These are phyloP conservation scores for Rhinopomastus cyanomelas DNA, from an alignment of 2,113 vertebrate genomes.

Conservation along the genomic window DNA sequence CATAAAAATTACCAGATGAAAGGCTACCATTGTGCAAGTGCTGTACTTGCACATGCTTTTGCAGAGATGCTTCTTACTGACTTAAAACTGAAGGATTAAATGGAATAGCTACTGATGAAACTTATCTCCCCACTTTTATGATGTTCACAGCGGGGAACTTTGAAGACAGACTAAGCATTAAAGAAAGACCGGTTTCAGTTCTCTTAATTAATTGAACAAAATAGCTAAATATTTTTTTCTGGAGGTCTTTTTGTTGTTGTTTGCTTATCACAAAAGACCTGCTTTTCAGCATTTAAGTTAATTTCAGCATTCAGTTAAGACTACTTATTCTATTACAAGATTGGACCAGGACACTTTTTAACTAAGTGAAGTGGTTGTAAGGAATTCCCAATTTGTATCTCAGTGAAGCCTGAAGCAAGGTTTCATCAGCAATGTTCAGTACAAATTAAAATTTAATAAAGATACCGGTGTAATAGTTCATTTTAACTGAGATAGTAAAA, in stretches of 20 bases:
- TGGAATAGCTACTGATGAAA: neutral
- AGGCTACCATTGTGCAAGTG: neutral
- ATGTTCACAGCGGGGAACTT: neutral
- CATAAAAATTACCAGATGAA: neutral
- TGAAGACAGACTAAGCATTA: slow-evolving; percentile 1
- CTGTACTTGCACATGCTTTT: neutral
- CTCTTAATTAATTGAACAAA: neutral
- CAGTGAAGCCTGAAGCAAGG: neutral
- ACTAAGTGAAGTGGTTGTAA: neutral
- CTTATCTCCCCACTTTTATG: neutral
- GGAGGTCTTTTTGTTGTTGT: neutral
- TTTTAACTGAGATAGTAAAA: neutral
- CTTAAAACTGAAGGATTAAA: slow-evolving; percentile 11
- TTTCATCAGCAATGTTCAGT: neutral
- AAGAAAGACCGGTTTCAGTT: neutral
- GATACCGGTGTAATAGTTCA: neutral
- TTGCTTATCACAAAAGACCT: neutral
- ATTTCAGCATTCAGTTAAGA: too few relatives aligned
- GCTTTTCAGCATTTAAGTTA: neutral
- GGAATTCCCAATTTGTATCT: neutral
- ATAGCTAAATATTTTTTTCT: neutral
- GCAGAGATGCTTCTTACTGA: neutral
- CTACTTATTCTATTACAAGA: neutral
- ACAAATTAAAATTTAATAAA: neutral
- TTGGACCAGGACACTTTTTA: neutral